These are phyloP conservation scores for Pica pica DNA, from an alignment of 2,113 vertebrate genomes.

Conservation along the genomic window DNA sequence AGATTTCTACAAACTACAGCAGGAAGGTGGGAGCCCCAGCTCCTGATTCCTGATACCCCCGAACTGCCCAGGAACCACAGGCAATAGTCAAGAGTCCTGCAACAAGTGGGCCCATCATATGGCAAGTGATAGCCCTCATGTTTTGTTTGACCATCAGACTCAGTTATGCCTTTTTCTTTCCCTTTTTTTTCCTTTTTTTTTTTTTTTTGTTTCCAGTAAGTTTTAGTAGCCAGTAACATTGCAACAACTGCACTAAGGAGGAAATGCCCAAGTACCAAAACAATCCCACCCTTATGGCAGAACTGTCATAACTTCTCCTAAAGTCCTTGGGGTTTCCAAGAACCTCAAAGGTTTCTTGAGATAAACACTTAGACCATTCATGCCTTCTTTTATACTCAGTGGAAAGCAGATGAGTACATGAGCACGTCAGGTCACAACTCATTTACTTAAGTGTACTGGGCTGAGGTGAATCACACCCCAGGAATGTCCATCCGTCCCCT, in stretches of 20 bases:
- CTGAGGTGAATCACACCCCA: background rate
- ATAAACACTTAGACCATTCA: background rate
- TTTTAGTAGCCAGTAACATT: background rate
- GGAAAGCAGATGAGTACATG: background rate
- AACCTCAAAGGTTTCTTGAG: background rate
- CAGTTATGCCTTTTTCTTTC: background rate
- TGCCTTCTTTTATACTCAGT: background rate
- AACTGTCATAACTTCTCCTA: background rate
- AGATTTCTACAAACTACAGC: background rate
- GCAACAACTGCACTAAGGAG: background rate
- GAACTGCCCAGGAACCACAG: background rate
- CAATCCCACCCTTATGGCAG: background rate
- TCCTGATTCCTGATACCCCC: background rate
- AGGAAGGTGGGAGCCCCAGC: background rate
- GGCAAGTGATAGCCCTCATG: background rate
- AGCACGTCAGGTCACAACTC: background rate
- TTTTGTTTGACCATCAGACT: background rate
- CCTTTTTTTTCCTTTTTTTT: background rate
- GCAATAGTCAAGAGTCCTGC: background rate
- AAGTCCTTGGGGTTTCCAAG: background rate
- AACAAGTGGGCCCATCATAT: accelerated
- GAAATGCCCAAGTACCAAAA: background rate
- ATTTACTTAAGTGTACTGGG: background rate
- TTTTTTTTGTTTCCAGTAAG: background rate
- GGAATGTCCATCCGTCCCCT: background rate